A percentile compares a stretch with the other conserved stretches of the same genome.
phyloP scores from a whole-genome alignment of 1,140 invertebrate genomes.

The Oncopeltus fasciatus region DNA sequence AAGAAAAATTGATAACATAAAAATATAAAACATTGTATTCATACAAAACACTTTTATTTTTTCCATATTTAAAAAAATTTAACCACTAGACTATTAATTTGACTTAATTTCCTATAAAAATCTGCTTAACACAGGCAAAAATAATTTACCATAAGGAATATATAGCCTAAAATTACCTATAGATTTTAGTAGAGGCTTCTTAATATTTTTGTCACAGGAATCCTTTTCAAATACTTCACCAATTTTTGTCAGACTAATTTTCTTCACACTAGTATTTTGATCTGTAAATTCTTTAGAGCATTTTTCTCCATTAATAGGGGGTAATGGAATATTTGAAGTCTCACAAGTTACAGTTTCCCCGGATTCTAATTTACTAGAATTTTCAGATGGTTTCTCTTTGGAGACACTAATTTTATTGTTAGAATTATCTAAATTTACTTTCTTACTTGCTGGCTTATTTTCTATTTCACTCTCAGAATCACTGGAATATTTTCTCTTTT shows the following conservation, averaged over 20 bases:
- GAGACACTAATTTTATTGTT: conserved; percentile 5
- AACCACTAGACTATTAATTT: no score
- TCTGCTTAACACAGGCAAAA: no score
- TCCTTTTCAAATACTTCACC: conserved; percentile 1
- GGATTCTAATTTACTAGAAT: no score
- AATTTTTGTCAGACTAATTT: background rate
- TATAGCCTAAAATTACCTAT: background rate
- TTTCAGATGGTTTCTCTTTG: background rate
- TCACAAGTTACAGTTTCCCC: background rate
- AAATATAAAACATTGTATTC: background rate
- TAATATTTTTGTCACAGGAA: background rate
- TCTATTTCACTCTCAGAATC: conserved; percentile 30
- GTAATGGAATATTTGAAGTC: background rate
- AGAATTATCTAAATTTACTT: conserved; percentile 35
- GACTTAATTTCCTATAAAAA: no score
- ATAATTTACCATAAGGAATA: no score
- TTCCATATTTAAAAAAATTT: background rate
- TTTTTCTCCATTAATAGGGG: background rate
- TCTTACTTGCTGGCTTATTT: conserved; percentile 41
- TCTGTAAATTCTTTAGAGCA: background rate
- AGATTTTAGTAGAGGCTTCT: background rate
- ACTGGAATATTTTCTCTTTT: conserved; percentile 18
- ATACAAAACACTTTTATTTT: background rate
- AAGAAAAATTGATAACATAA: background rate
- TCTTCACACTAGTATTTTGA: background rate